These are phyloP conservation scores for Melierax canorus DNA, from an alignment of 2,113 vertebrate genomes.

Conservation along the genomic window DNA sequence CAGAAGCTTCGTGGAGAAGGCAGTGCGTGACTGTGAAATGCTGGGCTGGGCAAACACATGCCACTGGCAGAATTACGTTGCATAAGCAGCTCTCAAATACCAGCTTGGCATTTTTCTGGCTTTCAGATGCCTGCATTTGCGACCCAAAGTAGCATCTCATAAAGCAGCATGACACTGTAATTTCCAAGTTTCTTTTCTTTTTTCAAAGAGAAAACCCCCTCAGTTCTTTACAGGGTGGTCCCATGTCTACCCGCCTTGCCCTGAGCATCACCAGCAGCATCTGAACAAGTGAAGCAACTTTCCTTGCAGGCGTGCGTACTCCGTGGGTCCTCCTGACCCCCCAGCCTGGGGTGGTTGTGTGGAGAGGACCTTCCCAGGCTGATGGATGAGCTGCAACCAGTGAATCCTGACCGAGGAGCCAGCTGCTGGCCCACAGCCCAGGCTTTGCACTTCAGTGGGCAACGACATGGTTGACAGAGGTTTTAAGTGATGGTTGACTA, in stretches of 20 bases:
- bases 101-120: neutral
- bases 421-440: neutral
- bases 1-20: neutral
- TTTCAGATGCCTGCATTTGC: neutral
- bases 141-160: neutral
- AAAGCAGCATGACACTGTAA: neutral
- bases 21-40: accelerated
- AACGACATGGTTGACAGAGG: neutral
- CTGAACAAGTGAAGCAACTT: neutral
- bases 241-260: accelerated
- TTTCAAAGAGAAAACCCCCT: neutral
- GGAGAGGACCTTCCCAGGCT: neutral
- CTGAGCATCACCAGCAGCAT: neutral
- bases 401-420: neutral
- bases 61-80: neutral
- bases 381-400: neutral
- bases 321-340: neutral
- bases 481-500: neutral
- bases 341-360: neutral
- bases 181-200: neutral
- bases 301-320: neutral
- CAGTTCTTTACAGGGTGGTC: neutral
- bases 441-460: neutral
- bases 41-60: neutral
- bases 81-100: neutral